Base-by-base conservation (phyloP, 2,797 vertebrate species). In the Channallabes apus region DNA sequence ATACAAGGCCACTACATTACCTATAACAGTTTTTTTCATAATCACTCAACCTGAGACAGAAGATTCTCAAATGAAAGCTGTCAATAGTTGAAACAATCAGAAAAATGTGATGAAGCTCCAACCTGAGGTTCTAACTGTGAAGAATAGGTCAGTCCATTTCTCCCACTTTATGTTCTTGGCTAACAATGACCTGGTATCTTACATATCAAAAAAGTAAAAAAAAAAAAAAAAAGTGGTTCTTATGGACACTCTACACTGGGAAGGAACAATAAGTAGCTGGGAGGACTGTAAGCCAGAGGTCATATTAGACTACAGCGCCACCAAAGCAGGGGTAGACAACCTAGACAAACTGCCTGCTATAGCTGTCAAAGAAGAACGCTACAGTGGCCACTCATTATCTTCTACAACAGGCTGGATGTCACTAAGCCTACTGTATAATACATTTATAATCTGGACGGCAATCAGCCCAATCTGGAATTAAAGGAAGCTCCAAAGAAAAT, bases 291-390 rank as follows among this genome's bases (percentile, higher is more conserved):
- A 90, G 29, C 79, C 84, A 17, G 61, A 89, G 12, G 87, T 90
- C 3, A 82, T 89, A n/a, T 38, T 88, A 71, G 84, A 90, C 46
- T 80, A 89, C 15, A 87, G 88, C 84, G 82, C 87, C 84, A 90
- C 83, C 71, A 88, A 89, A 85, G 87, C 8, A 27, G 80, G 86
- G 24, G 83, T 87, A 38, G 88, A 89, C 86, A 87, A 88, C 82
- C 6, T 88, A 3, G 90, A 91, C 65, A 90, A 90, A 85, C 56
- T 88, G 85, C 79, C 78, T 12, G 6, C 59, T 89, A 88, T 35
- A 35, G 32, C 32, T 35, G 32, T 1, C 3, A 84, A 87, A 85
- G 73, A 9, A 86, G 18, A 6, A 58, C 17, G 14, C 14, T 11
- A 14, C 32, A 35, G 32, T 56, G 54, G 17, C 56, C 15, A 4